phyloP scores from a whole-genome alignment of 2,888 invertebrate species.

The Drosophila villosipedis region DNA sequence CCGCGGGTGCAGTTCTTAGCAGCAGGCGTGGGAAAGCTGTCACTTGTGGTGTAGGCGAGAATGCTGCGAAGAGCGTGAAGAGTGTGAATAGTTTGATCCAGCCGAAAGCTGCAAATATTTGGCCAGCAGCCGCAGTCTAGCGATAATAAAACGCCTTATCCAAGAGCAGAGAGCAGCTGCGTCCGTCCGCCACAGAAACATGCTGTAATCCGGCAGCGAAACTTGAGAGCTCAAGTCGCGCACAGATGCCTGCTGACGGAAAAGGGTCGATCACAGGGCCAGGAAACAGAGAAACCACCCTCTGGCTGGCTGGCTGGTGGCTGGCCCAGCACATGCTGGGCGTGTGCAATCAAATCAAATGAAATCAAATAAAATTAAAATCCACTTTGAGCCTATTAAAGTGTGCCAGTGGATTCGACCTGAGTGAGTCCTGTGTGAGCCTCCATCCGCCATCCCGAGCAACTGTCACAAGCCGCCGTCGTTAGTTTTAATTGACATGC shows the following conservation, averaged over 20 bases:
- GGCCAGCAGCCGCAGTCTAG: conserved; percentile 64
- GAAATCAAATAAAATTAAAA: conserved; percentile 84
- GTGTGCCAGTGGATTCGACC: conserved; percentile 53
- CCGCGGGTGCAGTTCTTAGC: conserved; percentile 49
- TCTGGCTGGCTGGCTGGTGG: conserved; percentile 11
- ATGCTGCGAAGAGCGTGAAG: conserved; percentile 1
- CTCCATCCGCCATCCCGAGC: conserved; percentile 8
- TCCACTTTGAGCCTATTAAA: conserved; percentile 84
- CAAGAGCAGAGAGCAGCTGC: conserved; percentile 31
- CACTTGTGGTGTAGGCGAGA: conserved; percentile 42
- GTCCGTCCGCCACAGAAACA: conserved; percentile 43
- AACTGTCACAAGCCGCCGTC: conserved; percentile 66
- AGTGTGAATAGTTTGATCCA: not conserved
- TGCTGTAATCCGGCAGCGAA: conserved; percentile 57
- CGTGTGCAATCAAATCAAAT: conserved; percentile 79
- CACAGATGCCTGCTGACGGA: conserved; percentile 36
- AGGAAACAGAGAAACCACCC: conserved; percentile 50
- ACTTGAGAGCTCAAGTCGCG: conserved; percentile 66
- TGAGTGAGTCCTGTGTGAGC: not conserved
- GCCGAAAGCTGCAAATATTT: conserved; percentile 10
- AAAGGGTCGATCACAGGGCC: conserved; percentile 47
- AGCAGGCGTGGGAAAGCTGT: conserved; percentile 78
- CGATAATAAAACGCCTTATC: conserved; percentile 79
- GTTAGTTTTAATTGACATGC: conserved; percentile 83
- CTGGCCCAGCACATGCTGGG: conserved; percentile 59